Conservation (phyloP, 2,888 invertebrate species). For the Margaritifera margaritifera region DNA sequence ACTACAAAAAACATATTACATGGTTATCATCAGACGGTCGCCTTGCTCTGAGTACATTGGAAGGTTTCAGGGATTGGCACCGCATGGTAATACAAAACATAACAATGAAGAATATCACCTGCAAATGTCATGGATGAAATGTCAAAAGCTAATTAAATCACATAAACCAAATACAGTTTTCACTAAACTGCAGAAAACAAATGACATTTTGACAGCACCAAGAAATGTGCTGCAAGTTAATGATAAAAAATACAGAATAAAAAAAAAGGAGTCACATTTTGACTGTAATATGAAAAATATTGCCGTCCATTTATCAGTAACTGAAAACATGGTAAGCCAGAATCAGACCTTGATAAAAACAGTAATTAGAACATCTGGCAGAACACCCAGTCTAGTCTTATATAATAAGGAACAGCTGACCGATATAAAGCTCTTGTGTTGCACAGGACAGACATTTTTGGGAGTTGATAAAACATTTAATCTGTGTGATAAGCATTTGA, state of each 20-base stretch:
- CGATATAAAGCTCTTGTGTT: slow-evolving; percentile 12
- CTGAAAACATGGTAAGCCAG: slow-evolving; percentile 2
- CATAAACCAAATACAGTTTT: slow-evolving; percentile 7
- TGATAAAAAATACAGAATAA: slow-evolving; percentile 3
- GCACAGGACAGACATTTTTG: slow-evolving; percentile 6
- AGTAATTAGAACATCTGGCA: background rate
- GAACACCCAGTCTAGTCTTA: background rate
- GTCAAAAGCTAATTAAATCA: background rate
- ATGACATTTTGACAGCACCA: slow-evolving; percentile 10
- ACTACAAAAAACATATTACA: too few species aligned
- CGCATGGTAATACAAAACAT: slow-evolving; percentile 14
- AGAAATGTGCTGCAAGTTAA: background rate
- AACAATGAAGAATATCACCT: slow-evolving; percentile 9
- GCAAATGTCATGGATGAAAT: slow-evolving; percentile 11
- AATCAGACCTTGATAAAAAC: slow-evolving; percentile 1
- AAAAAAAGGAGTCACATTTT: background rate
- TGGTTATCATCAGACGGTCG: background rate
- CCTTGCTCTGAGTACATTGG: slow-evolving; percentile 24
- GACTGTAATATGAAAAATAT: background rate
- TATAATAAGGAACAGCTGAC: slow-evolving; percentile 8
- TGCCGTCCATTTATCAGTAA: background rate
- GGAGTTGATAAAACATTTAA: background rate
- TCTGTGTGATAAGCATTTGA: background rate
- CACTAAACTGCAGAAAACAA: slow-evolving; percentile 3
- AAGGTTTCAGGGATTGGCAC: slow-evolving; percentile 16